phyloP scores from a whole-genome alignment of 2,888 invertebrate species.

The Macaria notata region DNA sequence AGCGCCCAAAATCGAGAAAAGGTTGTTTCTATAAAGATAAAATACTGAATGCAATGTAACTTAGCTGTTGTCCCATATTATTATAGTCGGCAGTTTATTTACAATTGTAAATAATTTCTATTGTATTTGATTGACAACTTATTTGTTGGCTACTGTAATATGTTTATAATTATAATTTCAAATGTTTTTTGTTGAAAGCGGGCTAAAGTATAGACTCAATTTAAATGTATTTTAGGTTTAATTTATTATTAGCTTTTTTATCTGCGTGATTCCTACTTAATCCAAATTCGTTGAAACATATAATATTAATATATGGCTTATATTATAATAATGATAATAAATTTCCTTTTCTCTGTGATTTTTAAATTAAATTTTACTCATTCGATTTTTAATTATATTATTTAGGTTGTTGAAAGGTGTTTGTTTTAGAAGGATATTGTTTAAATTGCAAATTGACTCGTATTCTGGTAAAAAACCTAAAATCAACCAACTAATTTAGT shows the following conservation, averaged over 20 bases:
- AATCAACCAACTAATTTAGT: too few species aligned
- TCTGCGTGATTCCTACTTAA: conserved; percentile 29
- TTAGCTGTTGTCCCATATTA: neutral
- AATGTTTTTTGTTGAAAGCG: neutral
- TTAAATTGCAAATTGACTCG: too few species aligned
- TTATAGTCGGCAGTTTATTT: neutral
- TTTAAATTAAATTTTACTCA: neutral
- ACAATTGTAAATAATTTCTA: neutral
- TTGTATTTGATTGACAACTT: neutral
- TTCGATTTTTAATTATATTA: too few species aligned
- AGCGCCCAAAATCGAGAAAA: too few species aligned
- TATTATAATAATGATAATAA: neutral
- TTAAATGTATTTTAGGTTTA: neutral
- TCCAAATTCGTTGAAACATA: conserved; percentile 10
- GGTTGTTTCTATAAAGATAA: neutral
- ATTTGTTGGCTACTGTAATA: neutral
- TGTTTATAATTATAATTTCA: too few species aligned
- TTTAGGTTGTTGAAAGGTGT: too few species aligned
- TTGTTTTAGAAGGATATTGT: too few species aligned
- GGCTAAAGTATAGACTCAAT: neutral
- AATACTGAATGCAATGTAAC: neutral
- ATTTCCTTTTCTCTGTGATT: conserved; percentile 10
- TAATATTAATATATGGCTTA: conserved; percentile 4
- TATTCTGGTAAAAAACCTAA: too few species aligned
- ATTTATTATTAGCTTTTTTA: neutral